Evolutionary conservation across 2,797 vertebrate genomes (phyloP).

Genomic region (Acipenser oxyrinchus): DNA sequence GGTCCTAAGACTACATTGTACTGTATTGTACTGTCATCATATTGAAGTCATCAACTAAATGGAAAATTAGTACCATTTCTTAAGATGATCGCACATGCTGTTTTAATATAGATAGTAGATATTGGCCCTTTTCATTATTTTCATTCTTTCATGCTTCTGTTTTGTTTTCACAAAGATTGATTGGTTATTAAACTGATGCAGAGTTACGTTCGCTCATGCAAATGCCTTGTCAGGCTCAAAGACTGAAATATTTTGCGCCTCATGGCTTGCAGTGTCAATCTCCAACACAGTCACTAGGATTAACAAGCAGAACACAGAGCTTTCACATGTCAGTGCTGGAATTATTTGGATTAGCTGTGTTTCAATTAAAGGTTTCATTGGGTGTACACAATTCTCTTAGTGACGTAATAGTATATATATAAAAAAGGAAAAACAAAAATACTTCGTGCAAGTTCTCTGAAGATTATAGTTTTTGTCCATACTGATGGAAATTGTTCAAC

Average conservation of each 20-base stretch:
- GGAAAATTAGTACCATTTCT: constrained; percentile 2
- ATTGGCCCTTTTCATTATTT: background rate
- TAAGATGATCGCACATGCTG: background rate
- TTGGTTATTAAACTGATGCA: background rate
- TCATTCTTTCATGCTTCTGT: background rate
- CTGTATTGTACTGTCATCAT: too few species aligned
- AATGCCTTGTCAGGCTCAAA: background rate
- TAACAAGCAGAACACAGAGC: background rate
- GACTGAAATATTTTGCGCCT: too few species aligned
- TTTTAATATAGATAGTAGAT: background rate
- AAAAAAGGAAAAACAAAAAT: background rate
- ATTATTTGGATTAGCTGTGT: background rate
- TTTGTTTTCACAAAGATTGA: background rate
- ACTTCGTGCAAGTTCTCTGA: background rate
- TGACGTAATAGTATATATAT: background rate
- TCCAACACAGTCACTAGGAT: too few species aligned
- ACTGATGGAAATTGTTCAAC: constrained; percentile 6
- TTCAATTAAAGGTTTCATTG: background rate
- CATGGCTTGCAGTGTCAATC: too few species aligned
- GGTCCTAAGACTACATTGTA: too few species aligned
- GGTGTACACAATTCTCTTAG: too few species aligned
- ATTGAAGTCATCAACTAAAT: too few species aligned
- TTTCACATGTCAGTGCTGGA: background rate
- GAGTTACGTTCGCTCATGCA: background rate
- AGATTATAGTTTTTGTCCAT: background rate